These are phyloP conservation scores for Puntigrus tetrazona DNA, from an alignment of 2,113 vertebrate species.

Conservation along the genomic window DNA sequence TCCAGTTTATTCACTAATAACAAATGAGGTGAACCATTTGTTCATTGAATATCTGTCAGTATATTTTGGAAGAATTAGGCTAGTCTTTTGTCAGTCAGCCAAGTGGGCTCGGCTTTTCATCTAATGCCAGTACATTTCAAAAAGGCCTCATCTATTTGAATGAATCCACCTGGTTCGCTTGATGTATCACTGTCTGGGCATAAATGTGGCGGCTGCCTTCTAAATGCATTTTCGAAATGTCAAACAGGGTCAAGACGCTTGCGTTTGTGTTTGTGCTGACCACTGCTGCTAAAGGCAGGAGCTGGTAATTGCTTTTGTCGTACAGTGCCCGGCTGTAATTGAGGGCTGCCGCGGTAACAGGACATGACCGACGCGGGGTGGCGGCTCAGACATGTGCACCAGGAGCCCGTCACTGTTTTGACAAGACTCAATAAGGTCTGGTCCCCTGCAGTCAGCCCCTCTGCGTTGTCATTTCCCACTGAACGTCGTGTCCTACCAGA, in stretches of 20 bases:
- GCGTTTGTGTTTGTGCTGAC: slow-evolving; percentile 5
- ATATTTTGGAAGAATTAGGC: neutral
- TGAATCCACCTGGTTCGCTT: neutral
- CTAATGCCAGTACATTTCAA: neutral
- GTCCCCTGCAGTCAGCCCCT: slow-evolving; percentile 17
- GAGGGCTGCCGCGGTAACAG: slow-evolving; percentile 1
- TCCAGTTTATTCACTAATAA: neutral
- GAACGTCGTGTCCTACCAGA: slow-evolving; percentile 45
- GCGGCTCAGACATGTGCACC: slow-evolving; percentile 19
- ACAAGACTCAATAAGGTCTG: slow-evolving; percentile 43
- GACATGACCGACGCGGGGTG: slow-evolving; percentile 6
- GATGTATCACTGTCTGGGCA: neutral
- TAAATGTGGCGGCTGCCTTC: neutral
- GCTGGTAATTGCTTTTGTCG: slow-evolving; percentile 27
- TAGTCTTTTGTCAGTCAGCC: neutral
- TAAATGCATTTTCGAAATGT: slow-evolving; percentile 24
- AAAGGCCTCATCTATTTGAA: neutral
- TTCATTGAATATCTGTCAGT: neutral
- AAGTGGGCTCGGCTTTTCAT: neutral
- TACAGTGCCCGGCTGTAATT: slow-evolving; percentile 20
- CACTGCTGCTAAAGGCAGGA: slow-evolving; percentile 14
- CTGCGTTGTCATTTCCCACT: slow-evolving; percentile 45
- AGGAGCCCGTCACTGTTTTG: slow-evolving; percentile 45
- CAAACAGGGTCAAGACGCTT: neutral
- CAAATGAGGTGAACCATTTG: neutral